Evolutionary conservation across 2,797 vertebrate genomes (phyloP), one percentile per base, ranked within the genome.

Genomic region (Notolabrus celidotus): DNA sequence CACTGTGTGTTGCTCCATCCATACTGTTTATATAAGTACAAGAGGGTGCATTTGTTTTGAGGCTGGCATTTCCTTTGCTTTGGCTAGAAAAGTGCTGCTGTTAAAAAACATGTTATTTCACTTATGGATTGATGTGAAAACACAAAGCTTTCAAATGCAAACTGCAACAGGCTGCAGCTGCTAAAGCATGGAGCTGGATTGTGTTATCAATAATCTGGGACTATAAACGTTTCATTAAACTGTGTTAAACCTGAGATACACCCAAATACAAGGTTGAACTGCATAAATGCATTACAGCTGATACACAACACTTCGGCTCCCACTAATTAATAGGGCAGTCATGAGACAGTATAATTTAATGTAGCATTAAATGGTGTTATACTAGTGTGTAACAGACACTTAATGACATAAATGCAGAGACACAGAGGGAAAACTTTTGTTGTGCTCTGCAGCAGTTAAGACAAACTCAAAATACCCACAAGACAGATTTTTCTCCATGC

Each of bases 261-360:
- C 11, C 3, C 3, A 46, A 65, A 45, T 39, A 23, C 22, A 42
- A 49, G 11, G 11, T 46, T 49, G 5, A 41, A 20, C 42, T 53
- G 25, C 2, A 60, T 46, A 47, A 66, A 49, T 34, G 38, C 29
- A 55, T 64, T 46, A 5, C 22, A 60, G 42, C 47, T 45, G 8
- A 53, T 52, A 31, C 15, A 27, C 27, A 55, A 57, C 52, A 69
- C 54, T 27, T 54, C 36, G 9, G 16, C n/a, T 16, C 14, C 9
- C 8, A 41, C 22, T 54, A 58, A 70, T 67, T 47, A 61, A 55
- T 12, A 59, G 14, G 22, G 54, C n/a, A 14, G 60, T 47, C 27
- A 50, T 58, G 11, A 41, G 43, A 77, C 34, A 23, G 42, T 75
- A 7, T 15, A 16, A 51, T 64, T 72, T 62, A 71, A 54, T 71